A percentile compares a stretch with the other conserved stretches of the same genome.
Evolutionary conservation across 2,888 invertebrate genomes (phyloP).

Genomic region (Agrotis puta): DNA sequence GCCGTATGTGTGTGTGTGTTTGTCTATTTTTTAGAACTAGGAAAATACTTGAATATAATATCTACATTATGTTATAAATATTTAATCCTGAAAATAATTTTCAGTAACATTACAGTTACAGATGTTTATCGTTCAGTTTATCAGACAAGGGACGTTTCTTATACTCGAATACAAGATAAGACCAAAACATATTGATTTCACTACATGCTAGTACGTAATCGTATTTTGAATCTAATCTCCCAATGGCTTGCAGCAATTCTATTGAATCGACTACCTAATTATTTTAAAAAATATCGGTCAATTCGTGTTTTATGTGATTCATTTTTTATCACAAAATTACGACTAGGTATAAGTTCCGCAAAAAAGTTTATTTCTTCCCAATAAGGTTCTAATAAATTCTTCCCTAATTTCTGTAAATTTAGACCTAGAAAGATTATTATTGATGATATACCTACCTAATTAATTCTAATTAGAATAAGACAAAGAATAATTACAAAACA

Average conservation of each 20-base stretch:
- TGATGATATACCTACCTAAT: background rate
- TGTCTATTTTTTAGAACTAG: too few species aligned
- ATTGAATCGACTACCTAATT: conserved; percentile 1
- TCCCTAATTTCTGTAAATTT: background rate
- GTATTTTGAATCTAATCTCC: conserved; percentile 19
- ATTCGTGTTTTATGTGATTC: background rate
- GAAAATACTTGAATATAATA: background rate
- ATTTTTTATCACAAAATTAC: conserved; percentile 1
- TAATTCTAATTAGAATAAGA: background rate
- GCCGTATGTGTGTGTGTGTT: background rate
- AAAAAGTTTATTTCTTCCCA: background rate
- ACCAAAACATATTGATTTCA: background rate
- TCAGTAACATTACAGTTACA: background rate
- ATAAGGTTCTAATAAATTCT: too few species aligned
- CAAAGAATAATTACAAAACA: background rate
- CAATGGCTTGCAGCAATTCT: background rate
- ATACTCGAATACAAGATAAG: conserved; percentile 30
- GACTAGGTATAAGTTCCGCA: background rate
- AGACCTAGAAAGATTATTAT: background rate
- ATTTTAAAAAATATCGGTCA: conserved; percentile 1
- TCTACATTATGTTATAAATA: background rate
- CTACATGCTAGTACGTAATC: background rate
- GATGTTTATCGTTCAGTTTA: conserved; percentile 8
- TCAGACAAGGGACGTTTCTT: background rate
- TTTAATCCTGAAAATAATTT: background rate